Evolutionary conservation across 1,140 invertebrate genomes (phyloP).

Genomic region (Marisa cornuarietis): DNA sequence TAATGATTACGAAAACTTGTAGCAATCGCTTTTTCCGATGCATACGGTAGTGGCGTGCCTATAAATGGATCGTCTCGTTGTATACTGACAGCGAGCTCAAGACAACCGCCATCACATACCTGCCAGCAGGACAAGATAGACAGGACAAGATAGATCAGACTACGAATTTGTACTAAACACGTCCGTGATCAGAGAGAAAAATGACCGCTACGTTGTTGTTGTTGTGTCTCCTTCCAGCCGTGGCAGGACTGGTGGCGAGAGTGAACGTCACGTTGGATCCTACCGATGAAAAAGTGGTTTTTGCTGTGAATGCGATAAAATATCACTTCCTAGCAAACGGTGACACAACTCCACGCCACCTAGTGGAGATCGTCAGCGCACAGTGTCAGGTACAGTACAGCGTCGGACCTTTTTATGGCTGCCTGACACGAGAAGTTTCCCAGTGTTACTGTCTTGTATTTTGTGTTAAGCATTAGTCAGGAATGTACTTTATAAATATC

Average conservation of each 20-base stretch:
- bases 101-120: too few relatives aligned
- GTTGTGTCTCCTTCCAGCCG: not conserved
- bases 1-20: not conserved
- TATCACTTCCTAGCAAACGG: slow-evolving; percentile 1
- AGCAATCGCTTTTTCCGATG: not conserved
- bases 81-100: not conserved
- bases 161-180: too few relatives aligned
- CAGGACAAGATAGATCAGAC: too few relatives aligned
- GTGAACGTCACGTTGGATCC: not conserved
- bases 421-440: too few relatives aligned
- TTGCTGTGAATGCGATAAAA: slow-evolving; percentile 8
- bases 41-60: too few relatives aligned
- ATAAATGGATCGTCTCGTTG: too few relatives aligned
- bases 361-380: slow-evolving; percentile 5
- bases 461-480: too few relatives aligned
- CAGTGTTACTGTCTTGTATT: too few relatives aligned
- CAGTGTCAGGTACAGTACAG: not conserved
- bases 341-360: not conserved
- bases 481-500: too few relatives aligned
- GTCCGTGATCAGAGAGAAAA: too few relatives aligned
- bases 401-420: too few relatives aligned
- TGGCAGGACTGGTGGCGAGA: slow-evolving; percentile 1
- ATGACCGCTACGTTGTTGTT: slow-evolving; percentile 6
- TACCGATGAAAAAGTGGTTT: slow-evolving; percentile 1
- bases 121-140: not conserved